phyloP scores from a whole-genome alignment of 2,888 invertebrate species.

The Amiota mariae region DNA sequence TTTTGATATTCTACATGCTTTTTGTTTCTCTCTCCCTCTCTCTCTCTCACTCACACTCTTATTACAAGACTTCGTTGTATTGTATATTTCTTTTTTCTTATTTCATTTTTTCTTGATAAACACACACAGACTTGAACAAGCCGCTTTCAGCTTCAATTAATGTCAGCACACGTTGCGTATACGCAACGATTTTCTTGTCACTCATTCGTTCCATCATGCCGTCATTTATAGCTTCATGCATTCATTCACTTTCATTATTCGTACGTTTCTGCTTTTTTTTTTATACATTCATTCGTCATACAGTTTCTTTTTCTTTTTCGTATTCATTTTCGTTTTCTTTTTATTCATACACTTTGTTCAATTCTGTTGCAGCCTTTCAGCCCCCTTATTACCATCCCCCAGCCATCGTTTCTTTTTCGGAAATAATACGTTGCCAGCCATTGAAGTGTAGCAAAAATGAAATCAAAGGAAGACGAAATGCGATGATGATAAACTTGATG shows the following conservation, averaged over 20 bases:
- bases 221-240: neutral
- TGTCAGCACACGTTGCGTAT: constrained; percentile 54
- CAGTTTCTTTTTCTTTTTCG: constrained; percentile 47
- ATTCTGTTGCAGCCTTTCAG: neutral
- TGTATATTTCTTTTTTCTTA: neutral
- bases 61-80: constrained; percentile 3
- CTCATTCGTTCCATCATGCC: constrained; percentile 47
- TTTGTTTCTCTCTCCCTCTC: neutral
- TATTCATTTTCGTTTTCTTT: constrained; percentile 49
- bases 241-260: neutral
- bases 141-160: constrained; percentile 64
- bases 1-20: no score
- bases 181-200: constrained; percentile 61
- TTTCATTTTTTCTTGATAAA: neutral
- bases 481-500: constrained; percentile 44
- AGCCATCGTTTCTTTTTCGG: constrained; percentile 28
- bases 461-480: constrained; percentile 54
- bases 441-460: constrained; percentile 57
- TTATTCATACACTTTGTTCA: constrained; percentile 33
- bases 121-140: constrained; percentile 6
- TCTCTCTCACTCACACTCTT: neutral
- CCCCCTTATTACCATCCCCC: no score
- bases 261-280: neutral
- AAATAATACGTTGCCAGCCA: constrained; percentile 45
- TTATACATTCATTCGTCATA: constrained; percentile 61